These are phyloP conservation scores for Trichechus manatus DNA, from an alignment of 2,113 vertebrate genomes.

Conservation along the genomic window DNA sequence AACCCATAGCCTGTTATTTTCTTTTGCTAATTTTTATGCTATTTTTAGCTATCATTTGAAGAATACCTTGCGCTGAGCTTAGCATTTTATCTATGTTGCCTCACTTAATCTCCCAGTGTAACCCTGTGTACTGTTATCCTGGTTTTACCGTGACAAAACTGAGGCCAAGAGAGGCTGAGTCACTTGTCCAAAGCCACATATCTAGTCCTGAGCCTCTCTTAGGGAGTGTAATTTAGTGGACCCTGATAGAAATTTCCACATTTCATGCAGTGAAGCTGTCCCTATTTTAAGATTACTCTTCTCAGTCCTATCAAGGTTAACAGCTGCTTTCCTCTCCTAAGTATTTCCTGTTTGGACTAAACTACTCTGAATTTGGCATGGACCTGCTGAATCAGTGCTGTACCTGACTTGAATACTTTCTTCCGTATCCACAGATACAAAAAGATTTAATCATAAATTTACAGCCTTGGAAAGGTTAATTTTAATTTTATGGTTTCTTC, in stretches of 20 bases:
- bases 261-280: background rate
- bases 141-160: background rate
- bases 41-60: background rate
- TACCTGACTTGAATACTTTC: background rate
- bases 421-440: background rate
- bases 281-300: background rate
- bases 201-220: background rate
- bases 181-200: background rate
- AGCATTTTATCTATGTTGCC: background rate
- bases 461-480: background rate
- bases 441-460: background rate
- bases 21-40: background rate
- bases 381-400: background rate
- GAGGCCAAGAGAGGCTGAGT: background rate
- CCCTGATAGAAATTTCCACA: background rate
- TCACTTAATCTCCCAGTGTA: background rate
- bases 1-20: background rate
- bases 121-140: fast-evolving
- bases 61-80: background rate
- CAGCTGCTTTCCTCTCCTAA: conserved; percentile 10
- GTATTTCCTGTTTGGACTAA: background rate
- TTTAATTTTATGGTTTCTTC: background rate
- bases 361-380: background rate
- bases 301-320: background rate
- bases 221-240: background rate